Conservation (phyloP, 2,888 invertebrate genomes). For the Pheosia tremula region DNA sequence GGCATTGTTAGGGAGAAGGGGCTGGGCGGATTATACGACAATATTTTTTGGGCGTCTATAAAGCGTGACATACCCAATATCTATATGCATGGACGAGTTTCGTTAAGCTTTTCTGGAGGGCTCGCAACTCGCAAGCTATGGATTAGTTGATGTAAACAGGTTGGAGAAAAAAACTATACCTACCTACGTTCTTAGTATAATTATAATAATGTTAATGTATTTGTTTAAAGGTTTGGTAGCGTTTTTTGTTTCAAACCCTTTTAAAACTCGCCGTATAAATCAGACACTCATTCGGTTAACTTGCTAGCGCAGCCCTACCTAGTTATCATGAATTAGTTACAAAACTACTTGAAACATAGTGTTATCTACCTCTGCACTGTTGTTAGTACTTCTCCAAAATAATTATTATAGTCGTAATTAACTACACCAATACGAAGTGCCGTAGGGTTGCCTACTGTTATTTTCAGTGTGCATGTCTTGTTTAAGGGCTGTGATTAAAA, state of each 20-base stretch:
- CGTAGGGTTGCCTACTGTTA: slow-evolving; percentile 3
- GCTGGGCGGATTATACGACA: not conserved
- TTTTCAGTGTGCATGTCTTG: not conserved
- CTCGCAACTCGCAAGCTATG: not conserved
- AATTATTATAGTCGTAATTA: slow-evolving; percentile 28
- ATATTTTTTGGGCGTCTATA: not conserved
- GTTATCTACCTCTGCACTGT: slow-evolving; percentile 9
- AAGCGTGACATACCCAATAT: slow-evolving; percentile 1
- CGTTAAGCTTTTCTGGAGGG: slow-evolving; percentile 1
- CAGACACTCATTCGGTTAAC: no score
- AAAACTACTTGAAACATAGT: slow-evolving; percentile 20
- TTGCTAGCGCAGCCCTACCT: not conserved
- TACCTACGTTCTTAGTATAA: not conserved
- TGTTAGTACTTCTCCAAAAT: slow-evolving; percentile 21
- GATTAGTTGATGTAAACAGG: not conserved
- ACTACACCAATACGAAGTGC: slow-evolving; percentile 20
- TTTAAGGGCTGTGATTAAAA: not conserved
- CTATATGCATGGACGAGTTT: not conserved
- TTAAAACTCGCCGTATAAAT: no score
- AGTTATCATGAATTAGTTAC: not conserved
- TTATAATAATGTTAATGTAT: not conserved
- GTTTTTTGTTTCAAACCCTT: no score
- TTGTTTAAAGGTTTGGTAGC: not conserved
- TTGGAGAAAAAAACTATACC: not conserved
- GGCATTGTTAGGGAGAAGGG: not conserved